Base-by-base conservation (phyloP, 1,140 invertebrate genomes). In the Trachelipus rathkii region DNA sequence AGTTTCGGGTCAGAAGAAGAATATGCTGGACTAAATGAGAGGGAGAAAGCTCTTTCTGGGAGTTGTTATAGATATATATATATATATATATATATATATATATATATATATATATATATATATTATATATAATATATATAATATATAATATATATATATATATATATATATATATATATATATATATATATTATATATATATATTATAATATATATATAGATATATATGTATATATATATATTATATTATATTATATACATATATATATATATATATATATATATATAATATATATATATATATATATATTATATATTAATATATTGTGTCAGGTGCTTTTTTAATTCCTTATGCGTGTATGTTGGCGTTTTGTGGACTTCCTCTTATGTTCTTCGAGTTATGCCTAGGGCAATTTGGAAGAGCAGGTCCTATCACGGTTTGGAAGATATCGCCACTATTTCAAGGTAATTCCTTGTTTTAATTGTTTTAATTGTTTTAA, bases 361-460 rank as follows among this genome's bases (percentile, higher is more conserved):
- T 90, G 0, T 85, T 90, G 44, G 70, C 90, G 3, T 78, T 89
- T 10, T 87, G 91, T 23, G 92, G 91, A 2, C 86, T 93, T 53
- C 92, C 93, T 0, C 86, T 92, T 15, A 89, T 91, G 50, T 89
- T 93, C 74, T 86, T 93, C 75, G 93, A 95, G 84, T 88, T 93
- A 6, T 88, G 90, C 0, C 84, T 93, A 9, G 92, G 92, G 5
- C 92, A 94, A 84, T 89, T 93, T 80, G 90, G 91, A 53, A 90
- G 92, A 82, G 88, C 89, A 83, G 92, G 92, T 69, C 89, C 91
- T 19, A 89, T 92, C 53, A 92, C 91, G 15, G 88, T 92, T 68
- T 94, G 92, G 92, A 87, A 89, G 79, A 91, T 92, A 75, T 91
- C 92, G 45, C 92, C 92, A 0, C 87, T 94, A 43, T 91, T 93